phyloP scores from a whole-genome alignment of 1,140 invertebrate genomes.

The Bombus pascuorum region DNA sequence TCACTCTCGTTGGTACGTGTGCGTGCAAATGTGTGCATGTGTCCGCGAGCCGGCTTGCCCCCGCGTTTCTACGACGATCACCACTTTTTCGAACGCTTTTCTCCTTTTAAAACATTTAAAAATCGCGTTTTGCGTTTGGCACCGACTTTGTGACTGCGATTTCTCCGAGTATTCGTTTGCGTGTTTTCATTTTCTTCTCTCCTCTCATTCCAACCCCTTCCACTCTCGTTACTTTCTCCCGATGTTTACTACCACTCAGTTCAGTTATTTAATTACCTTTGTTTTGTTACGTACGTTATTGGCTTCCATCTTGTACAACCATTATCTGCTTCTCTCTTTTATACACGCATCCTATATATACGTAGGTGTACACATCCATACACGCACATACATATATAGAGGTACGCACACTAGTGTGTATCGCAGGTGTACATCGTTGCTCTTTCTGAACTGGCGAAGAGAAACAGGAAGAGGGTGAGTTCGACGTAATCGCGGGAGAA shows the following conservation, averaged over 20 bases:
- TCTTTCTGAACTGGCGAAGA: neutral
- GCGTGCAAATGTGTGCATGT: neutral
- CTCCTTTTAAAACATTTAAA: constrained; percentile 31
- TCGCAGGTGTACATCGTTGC: neutral
- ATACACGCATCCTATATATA: neutral
- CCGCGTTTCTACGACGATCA: constrained; percentile 42
- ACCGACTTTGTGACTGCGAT: constrained; percentile 39
- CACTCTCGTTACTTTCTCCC: neutral
- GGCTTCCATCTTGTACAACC: constrained; percentile 11
- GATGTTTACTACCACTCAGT: neutral
- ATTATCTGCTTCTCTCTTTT: neutral
- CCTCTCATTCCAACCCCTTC: neutral
- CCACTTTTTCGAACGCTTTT: constrained; percentile 7
- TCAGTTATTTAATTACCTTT: constrained; percentile 8
- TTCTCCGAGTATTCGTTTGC: constrained; percentile 33
- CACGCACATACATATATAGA: neutral
- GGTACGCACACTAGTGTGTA: neutral
- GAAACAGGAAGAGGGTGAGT: constrained; percentile 38
- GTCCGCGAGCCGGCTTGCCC: too few relatives aligned
- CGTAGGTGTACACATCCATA: neutral
- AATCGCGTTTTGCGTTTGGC: constrained; percentile 48
- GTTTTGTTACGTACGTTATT: neutral
- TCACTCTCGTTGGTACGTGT: constrained; percentile 6
- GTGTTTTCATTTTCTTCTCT: neutral
- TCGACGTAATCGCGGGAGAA: constrained; percentile 41